A percentile compares a stretch with the other conserved stretches of the same genome.
These are phyloP conservation scores for Sebastes kiyomatsui DNA, from an alignment of 2,797 vertebrate species.

Conservation along the genomic window DNA sequence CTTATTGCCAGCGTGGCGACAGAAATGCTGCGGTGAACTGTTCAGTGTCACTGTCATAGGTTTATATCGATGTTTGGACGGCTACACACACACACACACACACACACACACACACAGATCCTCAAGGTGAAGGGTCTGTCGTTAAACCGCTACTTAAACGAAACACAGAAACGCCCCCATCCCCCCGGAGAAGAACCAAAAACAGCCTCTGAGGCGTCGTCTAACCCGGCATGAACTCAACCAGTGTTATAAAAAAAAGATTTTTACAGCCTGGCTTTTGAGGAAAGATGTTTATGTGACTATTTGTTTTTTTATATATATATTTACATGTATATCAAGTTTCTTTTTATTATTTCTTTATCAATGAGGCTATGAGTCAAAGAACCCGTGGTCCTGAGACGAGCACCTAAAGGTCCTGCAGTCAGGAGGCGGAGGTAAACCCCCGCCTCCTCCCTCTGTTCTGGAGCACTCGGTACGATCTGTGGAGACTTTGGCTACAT, in stretches of 20 bases:
- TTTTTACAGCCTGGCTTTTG: conserved; percentile 7
- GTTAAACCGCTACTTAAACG: not conserved
- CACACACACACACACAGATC: not conserved
- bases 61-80: conserved; percentile 8
- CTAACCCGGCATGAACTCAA: not conserved
- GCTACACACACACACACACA: not conserved
- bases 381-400: conserved; percentile 20
- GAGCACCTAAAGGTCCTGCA: not conserved
- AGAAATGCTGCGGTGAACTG: conserved; percentile 3
- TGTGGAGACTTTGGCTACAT: conserved; percentile 8
- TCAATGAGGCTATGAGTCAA: conserved; percentile 26
- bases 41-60: conserved; percentile 5
- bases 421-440: not conserved
- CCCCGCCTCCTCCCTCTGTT: not conserved
- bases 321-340: conserved; percentile 21
- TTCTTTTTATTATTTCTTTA: not conserved
- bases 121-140: not conserved
- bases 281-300: conserved; percentile 27
- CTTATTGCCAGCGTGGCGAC: conserved; percentile 29
- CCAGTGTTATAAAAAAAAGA: conserved; percentile 18
- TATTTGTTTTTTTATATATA: conserved; percentile 4
- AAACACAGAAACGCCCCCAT: not conserved
- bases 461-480: conserved; percentile 50
- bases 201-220: not conserved
- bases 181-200: conserved; percentile 25